A percentile compares a stretch with the other conserved stretches of the same genome.
These are phyloP conservation scores for Lindbergichthys nudifrons DNA, from an alignment of 2,797 vertebrate species.

Conservation along the genomic window DNA sequence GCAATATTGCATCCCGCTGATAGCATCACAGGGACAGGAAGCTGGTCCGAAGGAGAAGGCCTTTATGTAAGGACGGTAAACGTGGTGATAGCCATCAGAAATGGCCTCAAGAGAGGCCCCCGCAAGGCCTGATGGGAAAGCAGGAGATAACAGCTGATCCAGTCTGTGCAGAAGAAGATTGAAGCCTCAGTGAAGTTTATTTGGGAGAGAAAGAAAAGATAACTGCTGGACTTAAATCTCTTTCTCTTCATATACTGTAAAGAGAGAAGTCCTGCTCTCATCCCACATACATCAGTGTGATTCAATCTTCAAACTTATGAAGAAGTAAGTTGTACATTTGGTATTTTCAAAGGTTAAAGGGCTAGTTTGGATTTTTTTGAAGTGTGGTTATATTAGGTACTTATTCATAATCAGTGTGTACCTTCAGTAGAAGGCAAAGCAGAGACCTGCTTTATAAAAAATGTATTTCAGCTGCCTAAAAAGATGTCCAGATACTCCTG, in stretches of 20 bases:
- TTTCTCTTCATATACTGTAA: slow-evolving; percentile 25
- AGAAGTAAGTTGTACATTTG: background rate
- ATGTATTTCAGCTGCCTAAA: no score
- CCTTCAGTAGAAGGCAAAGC: no score
- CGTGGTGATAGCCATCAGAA: slow-evolving; percentile 63
- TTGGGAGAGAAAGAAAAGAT: slow-evolving; percentile 51
- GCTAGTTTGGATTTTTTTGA: no score
- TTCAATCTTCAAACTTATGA: background rate
- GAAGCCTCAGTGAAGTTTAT: slow-evolving; percentile 60
- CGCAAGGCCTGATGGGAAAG: slow-evolving; percentile 65
- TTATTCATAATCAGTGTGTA: no score
- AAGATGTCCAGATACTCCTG: no score
- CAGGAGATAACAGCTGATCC: slow-evolving; percentile 69
- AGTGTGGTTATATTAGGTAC: no score
- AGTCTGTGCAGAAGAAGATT: slow-evolving; percentile 57
- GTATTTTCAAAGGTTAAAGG: slow-evolving; percentile 16
- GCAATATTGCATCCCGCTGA: slow-evolving; percentile 48
- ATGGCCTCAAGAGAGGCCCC: slow-evolving; percentile 55
- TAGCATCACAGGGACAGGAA: slow-evolving; percentile 58
- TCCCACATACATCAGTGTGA: background rate
- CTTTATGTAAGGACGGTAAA: slow-evolving; percentile 44
- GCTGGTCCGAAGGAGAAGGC: slow-evolving; percentile 46
- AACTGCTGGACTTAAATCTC: slow-evolving; percentile 9
- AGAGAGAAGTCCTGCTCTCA: slow-evolving; percentile 23
- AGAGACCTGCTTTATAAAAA: fast-evolving